Evolutionary conservation across 2,888 invertebrate genomes (phyloP).

Genomic region (Hipparchia semele): DNA sequence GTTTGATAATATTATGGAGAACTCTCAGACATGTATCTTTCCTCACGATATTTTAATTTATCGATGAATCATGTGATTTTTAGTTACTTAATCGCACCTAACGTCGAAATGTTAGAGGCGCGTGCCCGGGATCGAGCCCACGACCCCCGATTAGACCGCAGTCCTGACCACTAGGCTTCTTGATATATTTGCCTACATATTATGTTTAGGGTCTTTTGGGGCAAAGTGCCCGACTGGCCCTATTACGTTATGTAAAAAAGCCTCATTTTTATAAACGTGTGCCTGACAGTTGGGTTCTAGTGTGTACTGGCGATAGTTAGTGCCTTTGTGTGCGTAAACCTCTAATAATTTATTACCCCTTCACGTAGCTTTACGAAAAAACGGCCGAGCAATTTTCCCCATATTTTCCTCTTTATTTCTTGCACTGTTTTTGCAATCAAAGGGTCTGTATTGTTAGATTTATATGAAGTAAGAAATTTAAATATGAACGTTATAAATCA

Average conservation of each 20-base stretch:
- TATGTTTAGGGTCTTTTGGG: constrained; percentile 5
- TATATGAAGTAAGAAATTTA: constrained; percentile 3
- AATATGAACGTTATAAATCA: not conserved
- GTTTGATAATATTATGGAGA: no score
- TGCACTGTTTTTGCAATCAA: constrained; percentile 17
- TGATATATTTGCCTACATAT: not conserved
- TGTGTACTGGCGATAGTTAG: constrained; percentile 13
- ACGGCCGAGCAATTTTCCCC: constrained; percentile 4
- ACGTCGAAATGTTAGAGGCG: no score
- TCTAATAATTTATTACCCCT: constrained; percentile 19
- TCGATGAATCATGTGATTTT: no score
- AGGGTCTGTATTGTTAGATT: constrained; percentile 3
- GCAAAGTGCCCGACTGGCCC: not conserved
- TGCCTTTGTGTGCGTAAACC: constrained; percentile 5
- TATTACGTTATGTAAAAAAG: constrained; percentile 14
- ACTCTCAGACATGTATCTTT: no score
- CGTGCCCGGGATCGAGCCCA: no score
- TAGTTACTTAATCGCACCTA: no score
- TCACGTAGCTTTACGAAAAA: constrained; percentile 13
- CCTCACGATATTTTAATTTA: no score
- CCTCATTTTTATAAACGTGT: not conserved
- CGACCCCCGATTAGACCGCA: no score
- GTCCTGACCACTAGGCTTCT: not conserved
- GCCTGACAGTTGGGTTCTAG: constrained; percentile 7
- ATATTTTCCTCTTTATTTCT: constrained; percentile 14